Evolutionary conservation across 2,113 vertebrate genomes (phyloP).

Genomic region (Hypocryptadius cinnamomeus): DNA sequence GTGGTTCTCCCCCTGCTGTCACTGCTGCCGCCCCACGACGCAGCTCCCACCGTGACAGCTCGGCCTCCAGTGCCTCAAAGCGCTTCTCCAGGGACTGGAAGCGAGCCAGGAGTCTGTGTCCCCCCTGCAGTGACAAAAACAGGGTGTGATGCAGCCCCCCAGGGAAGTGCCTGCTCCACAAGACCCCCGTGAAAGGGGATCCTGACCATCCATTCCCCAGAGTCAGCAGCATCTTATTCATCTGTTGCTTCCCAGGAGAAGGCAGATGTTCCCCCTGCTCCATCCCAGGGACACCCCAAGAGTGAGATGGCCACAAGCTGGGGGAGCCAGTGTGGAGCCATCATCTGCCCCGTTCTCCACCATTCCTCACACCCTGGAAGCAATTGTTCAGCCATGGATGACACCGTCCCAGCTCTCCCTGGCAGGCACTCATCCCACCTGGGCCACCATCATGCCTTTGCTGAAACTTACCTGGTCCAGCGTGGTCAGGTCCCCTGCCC

Average conservation of each 20-base stretch:
- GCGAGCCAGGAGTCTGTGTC: slow-evolving; percentile 57
- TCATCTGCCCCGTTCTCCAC: neutral
- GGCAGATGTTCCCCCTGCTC: neutral
- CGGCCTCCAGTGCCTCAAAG: slow-evolving; percentile 54
- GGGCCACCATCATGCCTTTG: accelerated
- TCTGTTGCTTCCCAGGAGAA: neutral
- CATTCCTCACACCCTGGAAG: neutral
- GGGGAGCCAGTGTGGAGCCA: neutral
- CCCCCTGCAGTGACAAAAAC: neutral
- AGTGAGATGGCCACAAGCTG: neutral
- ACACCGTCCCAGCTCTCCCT: neutral
- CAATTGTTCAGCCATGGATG: neutral
- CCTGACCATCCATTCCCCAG: neutral
- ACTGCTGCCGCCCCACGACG: neutral
- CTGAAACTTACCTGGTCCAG: slow-evolving; percentile 56
- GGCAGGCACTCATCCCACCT: neutral
- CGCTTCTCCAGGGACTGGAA: slow-evolving; percentile 71
- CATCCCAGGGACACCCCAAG: neutral
- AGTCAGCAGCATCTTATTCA: neutral
- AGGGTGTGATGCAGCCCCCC: neutral
- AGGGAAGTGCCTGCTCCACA: neutral
- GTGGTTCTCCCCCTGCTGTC: neutral
- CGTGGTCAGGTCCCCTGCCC: neutral
- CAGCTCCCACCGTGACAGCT: slow-evolving; percentile 50
- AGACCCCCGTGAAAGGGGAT: neutral